Evolutionary conservation across 2,888 invertebrate species (phyloP).

Genomic region (Apomyelois bistriatella): DNA sequence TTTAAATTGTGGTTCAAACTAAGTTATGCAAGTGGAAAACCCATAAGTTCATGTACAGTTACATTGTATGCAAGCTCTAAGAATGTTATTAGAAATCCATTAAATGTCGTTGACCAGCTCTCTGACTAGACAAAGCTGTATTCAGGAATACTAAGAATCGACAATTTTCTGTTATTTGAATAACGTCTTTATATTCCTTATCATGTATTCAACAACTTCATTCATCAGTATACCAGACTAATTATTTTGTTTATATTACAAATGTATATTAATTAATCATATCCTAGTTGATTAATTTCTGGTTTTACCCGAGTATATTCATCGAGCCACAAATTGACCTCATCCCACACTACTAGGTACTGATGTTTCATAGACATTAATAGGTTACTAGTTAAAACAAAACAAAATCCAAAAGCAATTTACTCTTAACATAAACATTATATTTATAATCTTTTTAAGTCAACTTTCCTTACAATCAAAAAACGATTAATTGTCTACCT

Average conservation of each 20-base stretch:
- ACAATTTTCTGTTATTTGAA: conserved; percentile 4
- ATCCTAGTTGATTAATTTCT: conserved; percentile 5
- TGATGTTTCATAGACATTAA: too few species aligned
- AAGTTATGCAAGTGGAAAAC: neutral
- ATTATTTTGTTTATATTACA: conserved; percentile 1
- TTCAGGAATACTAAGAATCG: conserved; percentile 5
- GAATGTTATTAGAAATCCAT: conserved; percentile 32
- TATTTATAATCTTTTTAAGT: neutral
- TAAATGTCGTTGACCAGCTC: conserved; percentile 26
- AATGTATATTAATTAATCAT: neutral
- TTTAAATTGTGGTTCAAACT: too few species aligned
- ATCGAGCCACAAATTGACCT: neutral
- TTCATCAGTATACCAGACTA: neutral
- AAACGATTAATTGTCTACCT: neutral
- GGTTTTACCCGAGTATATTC: neutral
- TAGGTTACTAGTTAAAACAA: neutral
- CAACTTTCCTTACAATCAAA: conserved; percentile 9
- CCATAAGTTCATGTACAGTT: neutral
- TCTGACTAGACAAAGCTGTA: conserved; percentile 22
- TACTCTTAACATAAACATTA: neutral
- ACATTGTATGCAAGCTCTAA: conserved; percentile 13
- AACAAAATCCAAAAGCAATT: neutral
- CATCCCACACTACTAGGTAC: neutral
- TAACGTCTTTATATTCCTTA: conserved; percentile 4
- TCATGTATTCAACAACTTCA: neutral